Conservation (phyloP, 2,113 vertebrate genomes). For the Crotophaga sulcirostris region DNA sequence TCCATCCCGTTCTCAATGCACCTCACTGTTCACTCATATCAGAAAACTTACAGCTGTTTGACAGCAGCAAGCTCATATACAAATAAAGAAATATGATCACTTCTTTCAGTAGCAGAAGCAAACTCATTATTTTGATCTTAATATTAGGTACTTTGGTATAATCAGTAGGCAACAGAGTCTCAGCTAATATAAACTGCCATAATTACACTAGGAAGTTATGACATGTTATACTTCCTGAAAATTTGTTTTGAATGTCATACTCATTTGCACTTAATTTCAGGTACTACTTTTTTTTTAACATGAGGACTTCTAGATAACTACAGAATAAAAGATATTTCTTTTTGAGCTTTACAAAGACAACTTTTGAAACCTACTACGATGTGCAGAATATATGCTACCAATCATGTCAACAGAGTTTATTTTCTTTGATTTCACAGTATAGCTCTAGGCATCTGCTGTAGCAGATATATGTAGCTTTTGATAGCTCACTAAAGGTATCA, state of each 20-base stretch:
- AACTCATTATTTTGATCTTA: background rate
- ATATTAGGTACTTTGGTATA: background rate
- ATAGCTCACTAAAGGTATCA: slow-evolving; percentile 14
- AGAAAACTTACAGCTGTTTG: background rate
- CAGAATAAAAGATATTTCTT: background rate
- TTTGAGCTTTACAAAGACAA: background rate
- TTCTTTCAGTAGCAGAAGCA: background rate
- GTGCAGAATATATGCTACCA: background rate
- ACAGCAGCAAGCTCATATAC: background rate
- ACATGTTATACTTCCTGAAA: background rate
- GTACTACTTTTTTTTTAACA: background rate
- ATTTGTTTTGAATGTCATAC: background rate
- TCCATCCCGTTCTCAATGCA: no score
- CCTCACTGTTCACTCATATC: background rate
- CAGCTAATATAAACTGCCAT: background rate
- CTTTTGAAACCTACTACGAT: background rate
- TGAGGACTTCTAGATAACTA: background rate
- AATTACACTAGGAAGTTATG: background rate
- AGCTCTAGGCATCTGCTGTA: slow-evolving; percentile 21
- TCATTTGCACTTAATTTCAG: background rate
- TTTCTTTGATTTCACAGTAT: slow-evolving; percentile 44
- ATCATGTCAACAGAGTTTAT: slow-evolving; percentile 35
- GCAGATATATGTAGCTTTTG: slow-evolving; percentile 28
- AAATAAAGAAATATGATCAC: background rate
- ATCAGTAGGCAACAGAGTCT: background rate